Base-by-base conservation (phyloP, 1,140 invertebrate genomes). In the Trichoplusia ni region DNA sequence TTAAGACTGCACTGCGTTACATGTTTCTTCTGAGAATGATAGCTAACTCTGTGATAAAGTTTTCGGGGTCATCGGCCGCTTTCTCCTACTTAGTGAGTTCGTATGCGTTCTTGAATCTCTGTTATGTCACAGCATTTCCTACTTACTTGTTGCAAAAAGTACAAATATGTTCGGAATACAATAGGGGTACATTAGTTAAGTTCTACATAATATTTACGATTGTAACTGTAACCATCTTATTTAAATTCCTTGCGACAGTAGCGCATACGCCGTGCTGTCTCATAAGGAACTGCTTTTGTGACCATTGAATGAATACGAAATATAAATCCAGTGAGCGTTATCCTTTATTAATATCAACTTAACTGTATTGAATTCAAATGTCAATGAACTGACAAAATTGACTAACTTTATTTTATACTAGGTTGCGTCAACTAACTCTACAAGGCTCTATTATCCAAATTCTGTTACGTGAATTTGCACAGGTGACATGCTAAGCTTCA, bases 31-130 rank as follows among this genome's bases (percentile, higher is more conserved):
- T 71, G 53, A 73, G 67, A 73, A 64, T 67, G 66, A 79, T 75
- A 69, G 71, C 63, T 37, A 51, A 73, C 66, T 35, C 64, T 18
- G 49, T 75, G 71, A 77, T 79, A 77, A 79, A 73, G 63, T 68
- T 70, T 76, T 74, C 54, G 79, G 67, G 82, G 79, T 84, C 80
- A 65, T 69, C 70, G 80, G 51, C 77, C 80, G 80, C 82, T 82
- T 84, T 84, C 82, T 82, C 80, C 63, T 56, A 69, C 61, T 61
- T 64, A 53, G 42, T 31, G n/a, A 67, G 65, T 71, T 74, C 58
- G 51, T 75, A 73, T 75, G 71, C 71, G 71, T 75, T 73, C 66
- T 67, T 78, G 67, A 69, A 75, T 74, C 63, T 49, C 25, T 8
- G 33, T 82, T 84, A 82, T 77, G 73, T 77, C 74, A 84, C 73